Base-by-base conservation (phyloP, 2,888 invertebrate species). In the Eupeodes luniger region DNA sequence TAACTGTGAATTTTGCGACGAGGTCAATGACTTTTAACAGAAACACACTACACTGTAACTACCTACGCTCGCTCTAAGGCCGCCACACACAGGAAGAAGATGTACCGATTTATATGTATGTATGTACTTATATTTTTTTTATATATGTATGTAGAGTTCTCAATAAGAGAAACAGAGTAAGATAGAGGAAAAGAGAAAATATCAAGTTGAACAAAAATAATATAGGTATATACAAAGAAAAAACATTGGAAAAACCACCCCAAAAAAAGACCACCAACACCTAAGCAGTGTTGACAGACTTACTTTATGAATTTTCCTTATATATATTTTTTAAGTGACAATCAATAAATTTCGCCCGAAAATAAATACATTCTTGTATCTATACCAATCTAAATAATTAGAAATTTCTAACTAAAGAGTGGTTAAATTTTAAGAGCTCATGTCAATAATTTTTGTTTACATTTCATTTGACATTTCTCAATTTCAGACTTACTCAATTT, bases 21-120 rank as follows among this genome's bases (percentile, higher is more conserved):
- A 79, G 86, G 86, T 86, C 86, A 86, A 75, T 86, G 86, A 86
- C 86, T 82, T 72, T 27, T 16, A 36, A 75, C 74, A 75, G 36
- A 75, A 86, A 86, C 70, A 79, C 79, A 44, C 69, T 79, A 82
- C 70, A 75, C 75, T 47, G 12, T 47, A 47, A 12, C 47, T 47
- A 72, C 27, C 27, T 27, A 27, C 27, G 27, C 27, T 27, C 69
- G 36, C 51, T 69, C 40, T 57, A 72, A 72, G 57, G 44, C 72
- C 72, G 27, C 27, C 27, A 64, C 12, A 57, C 47, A 59, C 11
- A 59, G 47, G 19, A 59, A 59, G 59, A 34, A 59, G 44, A 59
- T 55, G 70, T n/a, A 36, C 19, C 19, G 49, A 70, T 61, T 40
- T 27, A 3, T 27, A 27, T 27, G 27, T 40, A 9, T 40, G 40